These are phyloP conservation scores for Centroberyx gerrardi DNA, from an alignment of 2,797 vertebrate genomes.

Conservation along the genomic window DNA sequence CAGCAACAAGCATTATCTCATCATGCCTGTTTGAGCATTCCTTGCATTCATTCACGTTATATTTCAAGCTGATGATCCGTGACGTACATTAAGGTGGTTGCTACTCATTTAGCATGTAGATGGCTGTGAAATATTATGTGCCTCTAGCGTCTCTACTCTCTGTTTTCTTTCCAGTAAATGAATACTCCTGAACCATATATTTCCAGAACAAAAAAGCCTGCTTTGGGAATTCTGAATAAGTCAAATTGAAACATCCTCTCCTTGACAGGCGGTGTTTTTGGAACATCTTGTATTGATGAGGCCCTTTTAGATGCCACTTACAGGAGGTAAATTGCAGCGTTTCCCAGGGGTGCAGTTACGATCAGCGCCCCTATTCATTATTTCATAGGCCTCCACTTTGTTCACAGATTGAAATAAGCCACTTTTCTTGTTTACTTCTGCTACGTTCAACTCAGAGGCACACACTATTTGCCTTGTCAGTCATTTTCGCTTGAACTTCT, in stretches of 20 bases:
- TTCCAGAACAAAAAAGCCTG: constrained; percentile 18
- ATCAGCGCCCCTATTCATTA: constrained; percentile 37
- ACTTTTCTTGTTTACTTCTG: constrained; percentile 40
- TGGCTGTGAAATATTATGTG: constrained; percentile 27
- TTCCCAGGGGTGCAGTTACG: constrained; percentile 24
- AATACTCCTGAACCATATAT: not conserved
- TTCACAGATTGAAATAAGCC: constrained; percentile 42
- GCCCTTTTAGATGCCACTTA: constrained; percentile 33
- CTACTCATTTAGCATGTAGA: constrained; percentile 17
- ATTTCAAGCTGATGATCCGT: constrained; percentile 61
- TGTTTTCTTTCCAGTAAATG: constrained; percentile 31
- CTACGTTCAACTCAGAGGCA: constrained; percentile 43
- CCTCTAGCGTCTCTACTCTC: constrained; percentile 28
- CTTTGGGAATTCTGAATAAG: constrained; percentile 15
- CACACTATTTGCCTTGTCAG: constrained; percentile 17
- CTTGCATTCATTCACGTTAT: constrained; percentile 71
- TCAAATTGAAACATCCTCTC: constrained; percentile 26
- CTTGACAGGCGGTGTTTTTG: constrained; percentile 31
- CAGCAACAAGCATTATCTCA: constrained; percentile 74
- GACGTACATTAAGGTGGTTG: constrained; percentile 26
- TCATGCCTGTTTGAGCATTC: constrained; percentile 75
- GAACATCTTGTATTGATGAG: constrained; percentile 16
- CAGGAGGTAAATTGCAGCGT: constrained; percentile 33
- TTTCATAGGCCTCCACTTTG: constrained; percentile 26
- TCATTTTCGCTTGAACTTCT: constrained; percentile 15